These are phyloP conservation scores for Donacobius atricapilla DNA, from an alignment of 2,113 vertebrate species.

Conservation along the genomic window DNA sequence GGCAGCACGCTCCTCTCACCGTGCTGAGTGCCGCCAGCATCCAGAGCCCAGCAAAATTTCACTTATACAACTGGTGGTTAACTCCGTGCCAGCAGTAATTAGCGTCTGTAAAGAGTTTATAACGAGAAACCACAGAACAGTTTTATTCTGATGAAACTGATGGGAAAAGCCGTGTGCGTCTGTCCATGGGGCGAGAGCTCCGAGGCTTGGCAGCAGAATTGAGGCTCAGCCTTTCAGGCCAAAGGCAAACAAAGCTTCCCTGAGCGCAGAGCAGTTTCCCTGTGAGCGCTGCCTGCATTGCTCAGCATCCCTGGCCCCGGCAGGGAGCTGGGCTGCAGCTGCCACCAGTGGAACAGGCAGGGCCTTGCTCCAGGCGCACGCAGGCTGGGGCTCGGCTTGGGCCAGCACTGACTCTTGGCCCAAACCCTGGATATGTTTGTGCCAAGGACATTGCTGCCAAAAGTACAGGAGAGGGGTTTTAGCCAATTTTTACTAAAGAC, in stretches of 20 bases:
- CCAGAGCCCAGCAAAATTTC: constrained; percentile 5
- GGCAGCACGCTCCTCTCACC: neutral
- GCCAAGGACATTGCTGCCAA: neutral
- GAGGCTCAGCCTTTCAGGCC: neutral
- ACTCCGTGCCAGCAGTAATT: constrained; percentile 43
- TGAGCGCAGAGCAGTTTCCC: neutral
- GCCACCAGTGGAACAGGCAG: neutral
- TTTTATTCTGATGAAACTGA: constrained; percentile 36
- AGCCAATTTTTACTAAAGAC: neutral
- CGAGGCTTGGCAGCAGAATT: constrained; percentile 38
- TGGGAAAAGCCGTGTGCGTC: neutral
- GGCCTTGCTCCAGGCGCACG: neutral
- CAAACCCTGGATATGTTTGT: neutral
- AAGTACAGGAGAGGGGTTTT: neutral
- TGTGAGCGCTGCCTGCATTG: neutral
- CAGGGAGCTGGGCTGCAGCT: neutral
- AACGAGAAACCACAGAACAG: constrained; percentile 55
- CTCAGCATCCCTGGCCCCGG: neutral
- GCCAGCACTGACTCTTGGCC: neutral
- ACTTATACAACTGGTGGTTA: constrained; percentile 38
- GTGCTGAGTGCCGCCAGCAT: neutral
- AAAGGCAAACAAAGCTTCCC: neutral
- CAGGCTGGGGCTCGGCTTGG: neutral
- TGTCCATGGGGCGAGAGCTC: constrained; percentile 22
- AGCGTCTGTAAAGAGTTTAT: constrained; percentile 54